These are phyloP conservation scores for Aphelinus atriplicis DNA, from an alignment of 1,140 invertebrate species.

Conservation along the genomic window DNA sequence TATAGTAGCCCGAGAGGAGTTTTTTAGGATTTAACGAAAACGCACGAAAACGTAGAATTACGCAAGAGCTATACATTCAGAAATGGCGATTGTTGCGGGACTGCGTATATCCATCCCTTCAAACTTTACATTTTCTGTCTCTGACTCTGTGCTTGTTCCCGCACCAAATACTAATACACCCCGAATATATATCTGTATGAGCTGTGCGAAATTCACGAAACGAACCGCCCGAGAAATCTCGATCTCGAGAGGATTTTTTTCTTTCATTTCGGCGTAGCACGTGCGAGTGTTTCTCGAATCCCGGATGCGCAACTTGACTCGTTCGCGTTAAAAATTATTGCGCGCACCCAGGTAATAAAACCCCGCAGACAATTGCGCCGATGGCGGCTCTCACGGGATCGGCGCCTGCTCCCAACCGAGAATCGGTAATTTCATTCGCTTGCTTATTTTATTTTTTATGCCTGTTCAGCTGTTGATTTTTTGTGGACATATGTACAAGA, in stretches of 20 bases:
- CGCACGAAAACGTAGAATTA: no score
- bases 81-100: no score
- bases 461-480: not conserved
- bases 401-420: conserved; percentile 24
- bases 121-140: no score
- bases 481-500: not conserved
- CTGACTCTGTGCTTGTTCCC: no score
- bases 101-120: no score
- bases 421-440: not conserved
- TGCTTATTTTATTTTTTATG: not conserved
- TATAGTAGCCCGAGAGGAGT: not conserved
- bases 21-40: not conserved
- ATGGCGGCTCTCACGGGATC: conserved; percentile 34
- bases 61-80: no score
- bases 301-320: conserved; percentile 18
- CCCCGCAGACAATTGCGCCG: conserved; percentile 27
- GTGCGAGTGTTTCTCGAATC: conserved; percentile 12
- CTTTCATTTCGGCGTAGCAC: not conserved
- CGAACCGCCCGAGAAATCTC: no score
- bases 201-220: no score
- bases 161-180: no score
- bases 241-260: no score
- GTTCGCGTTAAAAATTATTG: not conserved
- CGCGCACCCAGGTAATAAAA: conserved; percentile 32
- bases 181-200: no score